Evolutionary conservation across 2,797 vertebrate species (phyloP).

Genomic region (Lutra lutra): DNA sequence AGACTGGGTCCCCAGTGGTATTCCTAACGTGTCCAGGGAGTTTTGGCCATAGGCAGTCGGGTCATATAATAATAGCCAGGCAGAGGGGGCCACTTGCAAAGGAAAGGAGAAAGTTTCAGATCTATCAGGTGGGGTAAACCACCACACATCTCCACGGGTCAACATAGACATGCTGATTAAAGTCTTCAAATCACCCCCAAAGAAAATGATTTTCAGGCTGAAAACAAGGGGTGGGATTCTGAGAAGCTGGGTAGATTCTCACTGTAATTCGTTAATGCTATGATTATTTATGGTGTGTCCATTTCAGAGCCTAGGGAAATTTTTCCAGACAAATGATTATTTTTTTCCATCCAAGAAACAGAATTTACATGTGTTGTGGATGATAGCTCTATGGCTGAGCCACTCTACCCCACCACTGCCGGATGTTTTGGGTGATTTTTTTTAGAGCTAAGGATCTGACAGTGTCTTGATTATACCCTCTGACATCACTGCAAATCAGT

Average conservation of each 20-base stretch:
- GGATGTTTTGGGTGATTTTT: neutral
- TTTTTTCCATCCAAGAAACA: neutral
- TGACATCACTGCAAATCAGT: conserved; percentile 14
- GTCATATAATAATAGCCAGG: neutral
- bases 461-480: neutral
- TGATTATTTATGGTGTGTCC: conserved; percentile 29
- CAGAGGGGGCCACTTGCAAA: neutral
- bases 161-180: neutral
- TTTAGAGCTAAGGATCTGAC: neutral
- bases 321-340: conserved; percentile 19
- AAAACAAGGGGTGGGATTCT: neutral
- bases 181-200: neutral
- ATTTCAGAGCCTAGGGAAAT: conserved; percentile 22
- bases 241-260: neutral
- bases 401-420: neutral
- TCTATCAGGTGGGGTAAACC: neutral
- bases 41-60: neutral
- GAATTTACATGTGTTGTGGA: neutral
- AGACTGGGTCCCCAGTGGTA: neutral
- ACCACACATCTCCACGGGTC: neutral
- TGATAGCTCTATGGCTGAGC: neutral
- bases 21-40: neutral
- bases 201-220: neutral
- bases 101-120: neutral
- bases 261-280: neutral